Conservation (phyloP, 2,888 invertebrate species). For the Drosophila nigritarsus region DNA sequence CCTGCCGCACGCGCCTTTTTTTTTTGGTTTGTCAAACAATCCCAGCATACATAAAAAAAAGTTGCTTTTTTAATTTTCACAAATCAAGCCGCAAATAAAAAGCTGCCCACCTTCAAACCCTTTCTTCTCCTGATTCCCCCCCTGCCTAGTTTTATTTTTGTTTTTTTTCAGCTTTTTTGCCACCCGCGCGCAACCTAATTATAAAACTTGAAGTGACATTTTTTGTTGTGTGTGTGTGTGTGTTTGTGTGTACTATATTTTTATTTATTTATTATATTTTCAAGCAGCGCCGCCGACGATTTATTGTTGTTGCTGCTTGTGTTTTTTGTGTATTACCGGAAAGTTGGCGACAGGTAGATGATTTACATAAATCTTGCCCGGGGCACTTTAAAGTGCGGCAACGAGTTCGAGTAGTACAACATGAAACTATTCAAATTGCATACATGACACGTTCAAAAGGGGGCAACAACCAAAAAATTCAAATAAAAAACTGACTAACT, state of each 20-base stretch:
- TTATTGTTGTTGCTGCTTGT: constrained; percentile 25
- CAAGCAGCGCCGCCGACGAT: constrained; percentile 35
- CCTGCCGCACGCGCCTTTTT: constrained; percentile 27
- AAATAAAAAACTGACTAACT: not conserved
- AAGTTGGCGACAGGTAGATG: constrained; percentile 51
- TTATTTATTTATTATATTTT: constrained; percentile 32
- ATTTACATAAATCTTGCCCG: constrained; percentile 2
- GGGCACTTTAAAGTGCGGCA: not conserved
- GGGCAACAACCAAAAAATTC: not conserved
- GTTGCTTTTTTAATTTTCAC: constrained; percentile 28
- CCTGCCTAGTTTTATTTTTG: not conserved
- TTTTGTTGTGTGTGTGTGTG: constrained; percentile 3
- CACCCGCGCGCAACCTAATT: constrained; percentile 78
- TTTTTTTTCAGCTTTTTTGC: constrained; percentile 53
- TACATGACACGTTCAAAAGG: constrained; percentile 24
- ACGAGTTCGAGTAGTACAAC: not conserved
- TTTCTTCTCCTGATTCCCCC: not conserved
- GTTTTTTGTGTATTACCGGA: constrained; percentile 27
- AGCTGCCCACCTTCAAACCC: constrained; percentile 1
- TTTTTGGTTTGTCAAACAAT: constrained; percentile 2
- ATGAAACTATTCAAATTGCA: constrained; percentile 9
- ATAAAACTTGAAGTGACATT: constrained; percentile 64
- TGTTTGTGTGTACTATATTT: constrained; percentile 4
- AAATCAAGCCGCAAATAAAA: constrained; percentile 18
- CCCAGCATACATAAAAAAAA: constrained; percentile 7